Evolutionary conservation across 2,888 invertebrate genomes (phyloP), one percentile per base, ranked within the genome.

Genomic region (Agapostemon virescens): DNA sequence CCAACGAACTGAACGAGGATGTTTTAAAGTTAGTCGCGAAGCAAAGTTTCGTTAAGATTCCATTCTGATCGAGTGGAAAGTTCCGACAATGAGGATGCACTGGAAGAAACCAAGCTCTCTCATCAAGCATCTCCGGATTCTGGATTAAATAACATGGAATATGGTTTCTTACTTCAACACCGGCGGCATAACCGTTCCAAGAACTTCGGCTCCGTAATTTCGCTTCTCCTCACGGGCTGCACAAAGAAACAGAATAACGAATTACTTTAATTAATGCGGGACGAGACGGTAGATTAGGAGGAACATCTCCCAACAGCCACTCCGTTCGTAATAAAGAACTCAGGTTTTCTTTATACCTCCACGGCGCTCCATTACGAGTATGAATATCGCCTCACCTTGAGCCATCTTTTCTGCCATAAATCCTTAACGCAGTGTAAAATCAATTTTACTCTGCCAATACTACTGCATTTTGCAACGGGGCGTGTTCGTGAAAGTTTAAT

Each of bases 211-310:
- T 58, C 23, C 26, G 38, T 58, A 58, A 58, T 45, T 49, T 38
- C 2, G 23, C 26, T 30, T 15, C 55, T 55, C 30, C 38, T 13
- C 64, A 52, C 36, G 42, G 55, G 20, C 40, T 33, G 17, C 52
- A 52, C 13, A 15, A 33, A 40, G 49, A 45, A 15, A 26, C 38
- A 17, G 49, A 26, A 70, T 49, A 76, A 75, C 40, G 38, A 69
- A 42, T 69, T 23, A 70, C 30, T 66, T 69, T 69, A 75, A 76
- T 78, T 76, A 76, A 69, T 36, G 17, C 55, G 5, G 38, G 15
- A 30, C 40, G 17, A 7, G 49, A 6, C 36, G 38, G 20, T 58
- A 17, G 38, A 49, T 30, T 49, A 36, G 36, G 36, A 2, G 40
- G 52, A 38, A 40, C 13, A 23, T 64, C 23, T 15, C 23, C 15